Conservation (phyloP, 1,140 invertebrate species). For the Drosophila kepulauana region DNA sequence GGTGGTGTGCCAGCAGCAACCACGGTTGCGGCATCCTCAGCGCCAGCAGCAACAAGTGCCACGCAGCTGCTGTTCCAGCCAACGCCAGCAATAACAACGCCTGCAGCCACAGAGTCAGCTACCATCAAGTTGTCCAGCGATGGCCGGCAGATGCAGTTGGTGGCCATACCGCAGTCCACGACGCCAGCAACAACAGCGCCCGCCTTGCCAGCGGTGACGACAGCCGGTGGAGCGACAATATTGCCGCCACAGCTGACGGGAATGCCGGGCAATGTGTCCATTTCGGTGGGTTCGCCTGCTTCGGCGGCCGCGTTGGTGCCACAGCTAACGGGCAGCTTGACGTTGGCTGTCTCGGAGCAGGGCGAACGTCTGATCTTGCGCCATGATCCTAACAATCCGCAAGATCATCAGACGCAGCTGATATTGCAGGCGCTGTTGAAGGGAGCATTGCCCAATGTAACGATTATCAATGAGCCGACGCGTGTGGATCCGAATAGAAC, state of each 20-base stretch:
- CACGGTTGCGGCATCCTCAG: constrained; percentile 36
- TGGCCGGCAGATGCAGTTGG: constrained; percentile 78
- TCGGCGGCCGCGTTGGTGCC: constrained; percentile 75
- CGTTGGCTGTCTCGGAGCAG: constrained; percentile 80
- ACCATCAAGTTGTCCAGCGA: constrained; percentile 67
- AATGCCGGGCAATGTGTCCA: constrained; percentile 76
- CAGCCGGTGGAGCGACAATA: constrained; percentile 65
- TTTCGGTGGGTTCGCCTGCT: constrained; percentile 77
- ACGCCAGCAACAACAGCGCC: constrained; percentile 27
- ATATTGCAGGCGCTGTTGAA: constrained; percentile 82
- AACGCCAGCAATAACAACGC: constrained; percentile 25
- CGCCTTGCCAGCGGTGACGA: constrained; percentile 22
- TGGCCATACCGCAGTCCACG: constrained; percentile 66
- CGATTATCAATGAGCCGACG: constrained; percentile 83
- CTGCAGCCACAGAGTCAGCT: constrained; percentile 28
- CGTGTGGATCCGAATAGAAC: constrained; percentile 60
- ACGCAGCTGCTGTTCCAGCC: constrained; percentile 57
- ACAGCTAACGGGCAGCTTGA: constrained; percentile 80
- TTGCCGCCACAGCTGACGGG: constrained; percentile 73
- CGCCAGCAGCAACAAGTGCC: constrained; percentile 15
- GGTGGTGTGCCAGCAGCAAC: constrained; percentile 47
- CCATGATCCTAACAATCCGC: constrained; percentile 82
- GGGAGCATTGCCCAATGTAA: constrained; percentile 81
- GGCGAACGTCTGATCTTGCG: constrained; percentile 79
- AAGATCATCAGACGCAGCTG: constrained; percentile 83